A percentile compares a stretch with the other conserved stretches of the same genome.
Conservation (phyloP, 2,888 invertebrate genomes). For the Parthenolecanium corni region DNA sequence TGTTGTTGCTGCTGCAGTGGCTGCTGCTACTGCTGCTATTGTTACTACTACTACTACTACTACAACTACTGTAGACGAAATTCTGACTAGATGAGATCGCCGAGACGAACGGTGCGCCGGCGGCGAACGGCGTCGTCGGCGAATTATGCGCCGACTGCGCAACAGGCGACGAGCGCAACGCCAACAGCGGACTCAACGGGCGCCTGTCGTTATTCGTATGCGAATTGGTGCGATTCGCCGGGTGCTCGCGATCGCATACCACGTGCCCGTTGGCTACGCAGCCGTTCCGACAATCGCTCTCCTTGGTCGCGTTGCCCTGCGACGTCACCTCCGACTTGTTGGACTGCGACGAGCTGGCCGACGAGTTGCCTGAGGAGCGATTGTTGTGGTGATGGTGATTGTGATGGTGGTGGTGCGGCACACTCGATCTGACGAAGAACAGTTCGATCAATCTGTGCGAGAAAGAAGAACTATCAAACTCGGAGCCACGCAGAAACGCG, state of each 20-base stretch:
- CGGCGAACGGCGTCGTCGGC: not conserved
- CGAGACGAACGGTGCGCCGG: not conserved
- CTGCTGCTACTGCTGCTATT: not conserved
- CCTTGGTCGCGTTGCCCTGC: not conserved
- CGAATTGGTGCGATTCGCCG: not conserved
- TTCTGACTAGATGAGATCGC: slow-evolving; percentile 8
- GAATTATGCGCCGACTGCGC: not conserved
- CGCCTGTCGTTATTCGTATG: not conserved
- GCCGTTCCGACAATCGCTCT: not conserved
- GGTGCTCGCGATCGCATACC: not conserved
- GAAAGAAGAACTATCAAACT: not conserved
- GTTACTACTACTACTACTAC: not conserved
- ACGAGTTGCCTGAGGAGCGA: not conserved
- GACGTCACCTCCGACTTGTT: not conserved
- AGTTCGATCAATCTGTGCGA: slow-evolving; percentile 9
- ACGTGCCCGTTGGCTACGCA: not conserved
- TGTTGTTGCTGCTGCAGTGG: not conserved
- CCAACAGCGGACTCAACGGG: not conserved
- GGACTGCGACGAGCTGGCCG: not conserved
- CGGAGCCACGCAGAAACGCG: not conserved
- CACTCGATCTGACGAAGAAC: slow-evolving; percentile 9
- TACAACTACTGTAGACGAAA: not conserved
- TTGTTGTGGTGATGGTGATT: slow-evolving; percentile 1
- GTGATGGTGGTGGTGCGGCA: slow-evolving; percentile 14
- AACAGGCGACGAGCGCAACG: not conserved